Evolutionary conservation across 2,113 vertebrate genomes (phyloP), one percentile per base, ranked within the genome.

Genomic region (Leptocoma aspasia): DNA sequence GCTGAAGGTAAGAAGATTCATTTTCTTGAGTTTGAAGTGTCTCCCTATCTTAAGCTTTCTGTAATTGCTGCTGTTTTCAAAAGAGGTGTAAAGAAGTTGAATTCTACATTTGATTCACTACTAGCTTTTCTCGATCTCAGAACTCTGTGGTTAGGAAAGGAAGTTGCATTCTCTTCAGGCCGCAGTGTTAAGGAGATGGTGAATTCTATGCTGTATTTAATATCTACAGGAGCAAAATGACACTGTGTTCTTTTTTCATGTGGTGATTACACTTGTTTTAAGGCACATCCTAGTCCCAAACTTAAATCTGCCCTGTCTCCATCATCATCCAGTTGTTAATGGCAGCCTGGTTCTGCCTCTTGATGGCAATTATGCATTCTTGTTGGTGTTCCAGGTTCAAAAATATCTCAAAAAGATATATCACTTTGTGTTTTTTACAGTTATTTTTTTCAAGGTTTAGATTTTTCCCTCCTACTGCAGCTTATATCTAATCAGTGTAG

Each of bases 301-400:
- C 26, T 59, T 84, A 60, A 78, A 53, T 64, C 18, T 88, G 4
- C 5, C 23, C 11, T 86, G 94, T 90, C 57, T 88, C 17, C 2
- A 3, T 87, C 14, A 31, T 54, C 35, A 33, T 77, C 52, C 2
- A 3, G 28, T 70, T 80, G 41, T 56, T 88, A 80, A 53, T 6
- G 15, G 47, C 33, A 91, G 63, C 19, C 16, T 35, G 4, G 1
- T 64, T 88, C 64, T 92, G 41, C 60, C 19, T 72, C 39, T 63
- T 22, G 8, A 6, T 65, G 17, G 27, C 37, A 41, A 8, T 44
- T 47, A 15, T 0, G 0, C 5, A 2, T 83, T 88, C 44, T 72
- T 72, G 5, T 89, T 70, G 42, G 10, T 75, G n/a, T 73, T 93
- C 14, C 16, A 35, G 35, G 11, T 69, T 73, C 33, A 49, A 59